Evolutionary conservation across 30 jellyfish, hydroid and myxozoan species (phyloP).

Genomic region (Chironex yamaguchii): DNA sequence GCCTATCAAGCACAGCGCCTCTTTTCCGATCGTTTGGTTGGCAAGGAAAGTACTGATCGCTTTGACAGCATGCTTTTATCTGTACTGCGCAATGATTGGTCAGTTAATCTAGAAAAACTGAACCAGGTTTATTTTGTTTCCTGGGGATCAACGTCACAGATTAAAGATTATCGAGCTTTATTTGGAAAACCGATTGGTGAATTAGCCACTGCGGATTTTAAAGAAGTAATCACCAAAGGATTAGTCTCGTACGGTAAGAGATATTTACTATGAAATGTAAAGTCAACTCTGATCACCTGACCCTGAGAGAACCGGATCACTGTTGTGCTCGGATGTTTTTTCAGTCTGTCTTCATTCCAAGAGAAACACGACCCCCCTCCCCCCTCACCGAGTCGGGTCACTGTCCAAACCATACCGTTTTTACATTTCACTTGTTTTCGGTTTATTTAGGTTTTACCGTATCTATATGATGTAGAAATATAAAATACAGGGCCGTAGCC

Average conservation of each 20-base stretch:
- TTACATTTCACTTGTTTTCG: too few relatives aligned
- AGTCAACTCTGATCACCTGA: too few relatives aligned
- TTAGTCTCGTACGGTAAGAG: slow-evolving; percentile 84
- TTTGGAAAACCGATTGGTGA: slow-evolving; percentile 91
- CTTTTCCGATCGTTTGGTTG: slow-evolving; percentile 92
- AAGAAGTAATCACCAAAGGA: slow-evolving; percentile 86
- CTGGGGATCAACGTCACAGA: slow-evolving; percentile 79
- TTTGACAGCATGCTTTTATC: slow-evolving; percentile 79
- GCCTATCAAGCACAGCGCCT: slow-evolving; percentile 84
- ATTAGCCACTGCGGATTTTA: slow-evolving; percentile 76
- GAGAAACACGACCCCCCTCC: too few relatives aligned
- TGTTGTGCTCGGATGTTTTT: too few relatives aligned
- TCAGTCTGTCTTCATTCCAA: too few relatives aligned
- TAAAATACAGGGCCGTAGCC: too few relatives aligned
- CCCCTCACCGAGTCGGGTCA: too few relatives aligned
- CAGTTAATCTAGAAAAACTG: slow-evolving; percentile 50
- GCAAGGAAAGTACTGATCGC: slow-evolving; percentile 80
- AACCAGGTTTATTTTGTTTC: slow-evolving; percentile 75
- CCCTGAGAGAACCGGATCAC: too few relatives aligned
- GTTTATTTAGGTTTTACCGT: too few relatives aligned
- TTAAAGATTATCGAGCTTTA: slow-evolving; percentile 45
- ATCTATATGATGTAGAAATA: too few relatives aligned
- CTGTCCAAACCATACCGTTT: too few relatives aligned
- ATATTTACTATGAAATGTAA: too few relatives aligned
- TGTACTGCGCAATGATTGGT: slow-evolving; percentile 87